Conservation (phyloP, 2,888 invertebrate genomes). For the Hemaris fuciformis region DNA sequence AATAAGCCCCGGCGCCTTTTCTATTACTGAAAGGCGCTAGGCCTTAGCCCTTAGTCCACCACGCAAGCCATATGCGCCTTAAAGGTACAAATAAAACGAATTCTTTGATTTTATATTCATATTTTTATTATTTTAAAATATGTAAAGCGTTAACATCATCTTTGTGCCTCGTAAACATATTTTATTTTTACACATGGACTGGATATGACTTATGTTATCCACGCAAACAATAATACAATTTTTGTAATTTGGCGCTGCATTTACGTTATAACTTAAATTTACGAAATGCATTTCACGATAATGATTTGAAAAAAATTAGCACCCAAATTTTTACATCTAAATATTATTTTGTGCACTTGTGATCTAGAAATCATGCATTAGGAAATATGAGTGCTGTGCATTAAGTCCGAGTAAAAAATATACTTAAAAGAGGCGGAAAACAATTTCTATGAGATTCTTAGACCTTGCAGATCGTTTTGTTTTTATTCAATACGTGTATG, state of each 20-base stretch:
- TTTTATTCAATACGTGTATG: too few relatives aligned
- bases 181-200: background rate
- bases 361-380: background rate
- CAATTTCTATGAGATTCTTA: too few relatives aligned
- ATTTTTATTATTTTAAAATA: slow-evolving; percentile 53
- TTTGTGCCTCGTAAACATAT: slow-evolving; percentile 41
- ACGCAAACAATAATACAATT: background rate
- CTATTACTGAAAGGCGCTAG: too few relatives aligned
- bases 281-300: background rate
- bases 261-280: background rate
- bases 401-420: too few relatives aligned
- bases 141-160: slow-evolving; percentile 63
- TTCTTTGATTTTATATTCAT: background rate
- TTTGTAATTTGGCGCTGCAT: background rate
- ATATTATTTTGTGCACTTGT: slow-evolving; percentile 5
- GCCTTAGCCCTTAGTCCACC: too few relatives aligned
- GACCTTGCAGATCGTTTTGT: too few relatives aligned
- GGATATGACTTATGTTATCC: background rate
- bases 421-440: background rate
- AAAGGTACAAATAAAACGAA: background rate
- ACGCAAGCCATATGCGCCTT: background rate
- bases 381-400: background rate
- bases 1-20: too few relatives aligned
- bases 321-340: slow-evolving; percentile 1
- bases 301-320: background rate